Evolutionary conservation across 30 jellyfish, hydroid and myxozoan species (phyloP).

Genomic region (Turritopsis dohrnii): DNA sequence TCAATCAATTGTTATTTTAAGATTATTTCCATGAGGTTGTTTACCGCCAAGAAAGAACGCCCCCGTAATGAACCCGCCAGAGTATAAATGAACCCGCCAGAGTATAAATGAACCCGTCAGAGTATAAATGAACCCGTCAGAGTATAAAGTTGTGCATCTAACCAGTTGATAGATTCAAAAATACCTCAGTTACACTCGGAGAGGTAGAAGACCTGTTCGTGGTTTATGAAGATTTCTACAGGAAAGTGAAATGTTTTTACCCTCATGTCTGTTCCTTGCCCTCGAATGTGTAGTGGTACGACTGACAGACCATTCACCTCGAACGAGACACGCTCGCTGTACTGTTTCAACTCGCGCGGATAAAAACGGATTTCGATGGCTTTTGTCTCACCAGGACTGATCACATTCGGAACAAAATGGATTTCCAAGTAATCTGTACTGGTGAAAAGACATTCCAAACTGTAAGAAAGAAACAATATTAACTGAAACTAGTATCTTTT

Average conservation of each 20-base stretch:
- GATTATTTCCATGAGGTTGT: no score
- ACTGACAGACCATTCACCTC: conserved; percentile 84
- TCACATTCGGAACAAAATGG: conserved; percentile 45
- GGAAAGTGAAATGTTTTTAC: conserved; percentile 18
- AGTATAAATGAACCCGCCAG: no score
- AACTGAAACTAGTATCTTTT: background rate
- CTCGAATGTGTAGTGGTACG: conserved; percentile 44
- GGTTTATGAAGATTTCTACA: no score
- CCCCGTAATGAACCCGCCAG: no score
- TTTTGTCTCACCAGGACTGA: conserved; percentile 55
- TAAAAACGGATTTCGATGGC: conserved; percentile 64
- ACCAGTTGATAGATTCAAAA: no score
- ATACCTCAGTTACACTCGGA: no score
- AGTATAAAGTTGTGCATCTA: no score
- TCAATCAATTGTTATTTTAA: background rate
- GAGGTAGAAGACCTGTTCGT: no score
- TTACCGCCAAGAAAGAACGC: no score
- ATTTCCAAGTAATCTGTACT: conserved; percentile 61
- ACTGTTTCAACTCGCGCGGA: conserved; percentile 72
- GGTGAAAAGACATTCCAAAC: conserved; percentile 66
- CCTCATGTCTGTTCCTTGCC: conserved; percentile 96
- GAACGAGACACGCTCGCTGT: conserved; percentile 53
- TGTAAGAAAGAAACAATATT: conserved; percentile 10
- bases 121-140: no score
- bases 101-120: no score